phyloP scores from a whole-genome alignment of 2,797 vertebrate genomes.

The Melanogrammus aeglefinus region DNA sequence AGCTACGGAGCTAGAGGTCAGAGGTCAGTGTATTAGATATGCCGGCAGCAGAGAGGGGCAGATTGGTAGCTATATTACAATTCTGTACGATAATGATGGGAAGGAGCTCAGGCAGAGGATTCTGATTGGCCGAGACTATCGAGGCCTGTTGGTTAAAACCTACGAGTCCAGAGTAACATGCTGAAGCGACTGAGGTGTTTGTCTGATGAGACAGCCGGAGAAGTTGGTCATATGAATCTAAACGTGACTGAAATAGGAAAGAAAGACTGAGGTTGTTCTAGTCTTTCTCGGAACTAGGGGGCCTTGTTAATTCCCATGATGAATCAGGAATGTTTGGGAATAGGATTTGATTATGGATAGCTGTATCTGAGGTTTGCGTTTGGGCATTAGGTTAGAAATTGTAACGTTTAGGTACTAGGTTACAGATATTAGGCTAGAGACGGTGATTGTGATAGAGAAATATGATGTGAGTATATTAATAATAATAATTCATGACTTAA shows the following conservation, averaged over 20 bases:
- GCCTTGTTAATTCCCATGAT: too few species aligned
- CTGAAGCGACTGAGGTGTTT: background rate
- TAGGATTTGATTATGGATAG: too few species aligned
- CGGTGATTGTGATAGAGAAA: background rate
- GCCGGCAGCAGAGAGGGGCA: background rate
- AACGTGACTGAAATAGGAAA: background rate
- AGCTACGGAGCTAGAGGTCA: slow-evolving; percentile 31
- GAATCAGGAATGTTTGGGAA: too few species aligned
- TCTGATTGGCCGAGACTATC: background rate
- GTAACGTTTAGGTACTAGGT: background rate
- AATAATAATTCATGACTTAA: background rate
- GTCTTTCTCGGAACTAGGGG: too few species aligned
- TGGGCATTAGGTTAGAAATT: background rate
- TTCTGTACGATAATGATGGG: background rate
- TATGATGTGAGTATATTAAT: background rate
- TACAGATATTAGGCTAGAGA: background rate
- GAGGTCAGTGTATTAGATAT: slow-evolving; percentile 29
- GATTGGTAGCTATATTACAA: background rate
- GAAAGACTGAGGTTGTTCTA: too few species aligned
- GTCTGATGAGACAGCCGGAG: background rate
- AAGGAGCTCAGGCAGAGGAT: background rate
- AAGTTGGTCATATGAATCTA: background rate
- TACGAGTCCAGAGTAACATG: background rate
- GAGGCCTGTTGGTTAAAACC: background rate
- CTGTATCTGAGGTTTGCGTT: too few species aligned